Conservation (phyloP, 2,113 vertebrate genomes). For the Pipa parva region DNA sequence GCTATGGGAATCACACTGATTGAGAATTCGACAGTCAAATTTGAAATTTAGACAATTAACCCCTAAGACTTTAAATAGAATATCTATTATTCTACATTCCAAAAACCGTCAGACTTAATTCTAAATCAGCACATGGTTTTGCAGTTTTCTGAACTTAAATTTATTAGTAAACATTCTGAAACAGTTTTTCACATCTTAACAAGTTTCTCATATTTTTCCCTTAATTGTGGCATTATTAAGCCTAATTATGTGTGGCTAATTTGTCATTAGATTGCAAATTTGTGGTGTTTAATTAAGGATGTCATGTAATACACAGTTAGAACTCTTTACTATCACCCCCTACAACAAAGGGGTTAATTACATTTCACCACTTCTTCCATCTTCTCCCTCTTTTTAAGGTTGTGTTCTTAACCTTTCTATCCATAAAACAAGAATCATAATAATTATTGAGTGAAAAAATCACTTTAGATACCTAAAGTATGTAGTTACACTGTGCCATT, state of each 20-base stretch:
- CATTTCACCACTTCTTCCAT: neutral
- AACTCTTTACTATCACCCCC: neutral
- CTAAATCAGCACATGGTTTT: too few relatives aligned
- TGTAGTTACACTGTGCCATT: too few relatives aligned
- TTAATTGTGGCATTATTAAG: constrained; percentile 30
- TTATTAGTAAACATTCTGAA: neutral
- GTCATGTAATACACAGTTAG: neutral
- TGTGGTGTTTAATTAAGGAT: constrained; percentile 26
- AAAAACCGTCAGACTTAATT: too few relatives aligned
- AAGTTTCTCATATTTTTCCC: constrained; percentile 21
- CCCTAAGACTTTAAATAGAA: too few relatives aligned
- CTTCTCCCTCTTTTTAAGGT: too few relatives aligned
- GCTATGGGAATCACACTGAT: too few relatives aligned
- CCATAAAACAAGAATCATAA: too few relatives aligned
- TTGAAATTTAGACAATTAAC: too few relatives aligned
- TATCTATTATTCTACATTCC: too few relatives aligned
- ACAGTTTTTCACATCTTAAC: neutral
- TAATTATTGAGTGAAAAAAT: too few relatives aligned
- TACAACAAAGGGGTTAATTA: constrained; percentile 18
- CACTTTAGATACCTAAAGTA: too few relatives aligned
- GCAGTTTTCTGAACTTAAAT: neutral
- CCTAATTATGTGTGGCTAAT: constrained; percentile 28
- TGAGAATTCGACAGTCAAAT: too few relatives aligned
- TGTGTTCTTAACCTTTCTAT: neutral
- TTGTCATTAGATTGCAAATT: constrained; percentile 26